Percentiles rank a stretch among this genome's conserved stretches.
Evolutionary conservation across 2,888 invertebrate species (phyloP).

Genomic region (Nycteola revayana): DNA sequence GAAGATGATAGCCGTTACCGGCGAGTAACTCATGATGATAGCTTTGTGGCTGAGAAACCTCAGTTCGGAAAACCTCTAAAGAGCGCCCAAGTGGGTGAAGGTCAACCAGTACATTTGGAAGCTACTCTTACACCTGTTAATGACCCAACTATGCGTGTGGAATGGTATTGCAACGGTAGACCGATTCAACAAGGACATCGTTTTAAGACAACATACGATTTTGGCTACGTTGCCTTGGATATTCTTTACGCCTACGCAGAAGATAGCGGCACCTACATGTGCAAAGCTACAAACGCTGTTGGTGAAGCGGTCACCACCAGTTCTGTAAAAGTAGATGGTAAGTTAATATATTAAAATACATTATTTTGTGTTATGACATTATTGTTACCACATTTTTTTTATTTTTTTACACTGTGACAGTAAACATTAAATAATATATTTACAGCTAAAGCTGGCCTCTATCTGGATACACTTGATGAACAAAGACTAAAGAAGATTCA

Average conservation of each 20-base stretch:
- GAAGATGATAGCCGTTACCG: slow-evolving; percentile 92
- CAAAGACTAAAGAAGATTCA: slow-evolving; percentile 94
- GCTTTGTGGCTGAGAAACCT: slow-evolving; percentile 90
- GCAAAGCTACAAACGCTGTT: slow-evolving; percentile 96
- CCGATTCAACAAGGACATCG: slow-evolving; percentile 97
- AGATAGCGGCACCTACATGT: slow-evolving; percentile 98
- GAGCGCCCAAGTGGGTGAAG: slow-evolving; percentile 93
- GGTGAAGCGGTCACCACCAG: slow-evolving; percentile 98
- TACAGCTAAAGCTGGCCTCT: slow-evolving; percentile 90
- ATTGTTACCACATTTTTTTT: no score
- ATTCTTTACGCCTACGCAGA: slow-evolving; percentile 98
- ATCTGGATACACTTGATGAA: slow-evolving; percentile 94
- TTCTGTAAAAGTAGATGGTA: slow-evolving; percentile 92
- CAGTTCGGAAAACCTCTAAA: slow-evolving; percentile 94
- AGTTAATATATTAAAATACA: slow-evolving; percentile 37
- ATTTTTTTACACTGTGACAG: no score
- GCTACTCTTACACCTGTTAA: slow-evolving; percentile 98
- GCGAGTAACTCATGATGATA: slow-evolving; percentile 87
- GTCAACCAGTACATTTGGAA: slow-evolving; percentile 94
- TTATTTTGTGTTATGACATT: no score
- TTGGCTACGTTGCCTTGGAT: slow-evolving; percentile 98
- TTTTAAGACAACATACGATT: slow-evolving; percentile 98
- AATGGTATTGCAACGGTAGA: slow-evolving; percentile 98
- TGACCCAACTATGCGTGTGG: slow-evolving; percentile 98
- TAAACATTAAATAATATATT: no score